Conservation (phyloP, 2,113 vertebrate species). For the Anseranas semipalmata region DNA sequence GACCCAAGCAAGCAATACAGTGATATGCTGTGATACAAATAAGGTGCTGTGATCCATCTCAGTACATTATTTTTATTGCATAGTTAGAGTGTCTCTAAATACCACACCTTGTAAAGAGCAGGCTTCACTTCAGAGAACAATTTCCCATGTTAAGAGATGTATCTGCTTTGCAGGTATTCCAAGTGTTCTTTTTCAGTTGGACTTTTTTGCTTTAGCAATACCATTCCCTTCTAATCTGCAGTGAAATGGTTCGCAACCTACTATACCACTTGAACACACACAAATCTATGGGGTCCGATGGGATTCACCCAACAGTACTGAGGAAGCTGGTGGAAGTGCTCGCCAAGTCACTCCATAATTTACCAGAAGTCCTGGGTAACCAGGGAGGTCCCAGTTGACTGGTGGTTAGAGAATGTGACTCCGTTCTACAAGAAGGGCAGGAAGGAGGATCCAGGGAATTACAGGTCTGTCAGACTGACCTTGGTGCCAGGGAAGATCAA, state of each 20-base stretch:
- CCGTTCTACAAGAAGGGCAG: neutral
- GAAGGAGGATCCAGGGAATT: neutral
- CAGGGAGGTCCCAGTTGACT: neutral
- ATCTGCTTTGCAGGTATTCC: neutral
- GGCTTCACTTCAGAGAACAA: neutral
- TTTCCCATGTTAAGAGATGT: neutral
- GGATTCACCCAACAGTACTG: neutral
- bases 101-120: neutral
- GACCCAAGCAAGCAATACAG: neutral
- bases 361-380: neutral
- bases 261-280: neutral
- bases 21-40: neutral
- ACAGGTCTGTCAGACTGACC: neutral
- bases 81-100: neutral
- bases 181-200: neutral
- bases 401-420: neutral
- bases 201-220: neutral
- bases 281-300: neutral
- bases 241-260: neutral
- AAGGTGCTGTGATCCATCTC: conserved; percentile 2
- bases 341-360: neutral
- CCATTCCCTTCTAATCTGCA: neutral
- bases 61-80: neutral
- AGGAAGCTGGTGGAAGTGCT: neutral
- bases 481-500: neutral